Conservation (phyloP, 1,140 invertebrate species). For the Anthonomus grandis region DNA sequence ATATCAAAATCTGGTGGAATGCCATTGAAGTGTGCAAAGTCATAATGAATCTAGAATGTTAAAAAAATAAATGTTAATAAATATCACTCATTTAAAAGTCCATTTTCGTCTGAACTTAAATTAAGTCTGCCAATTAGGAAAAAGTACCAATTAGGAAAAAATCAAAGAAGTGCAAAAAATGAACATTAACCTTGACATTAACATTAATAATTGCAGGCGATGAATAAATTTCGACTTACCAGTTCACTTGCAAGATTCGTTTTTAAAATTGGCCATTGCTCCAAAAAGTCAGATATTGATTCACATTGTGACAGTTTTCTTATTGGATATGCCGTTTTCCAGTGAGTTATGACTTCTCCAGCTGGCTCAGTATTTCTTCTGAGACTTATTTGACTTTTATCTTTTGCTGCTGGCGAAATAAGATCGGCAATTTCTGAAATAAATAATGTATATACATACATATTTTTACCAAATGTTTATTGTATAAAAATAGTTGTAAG, state of each 20-base stretch:
- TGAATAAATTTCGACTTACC: slow-evolving; percentile 6
- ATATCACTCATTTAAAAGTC: background rate
- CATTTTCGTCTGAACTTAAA: no score
- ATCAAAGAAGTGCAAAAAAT: no score
- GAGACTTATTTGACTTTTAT: no score
- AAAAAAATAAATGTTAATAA: no score
- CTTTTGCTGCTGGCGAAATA: slow-evolving; percentile 1
- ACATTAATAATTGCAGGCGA: no score
- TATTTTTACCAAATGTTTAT: background rate
- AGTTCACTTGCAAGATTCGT: slow-evolving; percentile 1
- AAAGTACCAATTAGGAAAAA: no score
- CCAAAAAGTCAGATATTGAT: slow-evolving; percentile 1
- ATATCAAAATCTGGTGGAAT: background rate
- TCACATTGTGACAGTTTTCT: slow-evolving; percentile 3
- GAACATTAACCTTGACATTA: no score
- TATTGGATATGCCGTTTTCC: slow-evolving; percentile 2
- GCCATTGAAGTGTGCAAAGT: background rate
- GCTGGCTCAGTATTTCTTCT: slow-evolving; percentile 3
- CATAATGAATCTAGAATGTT: background rate
- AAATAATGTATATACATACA: background rate
- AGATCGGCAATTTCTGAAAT: background rate
- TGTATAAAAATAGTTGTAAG: background rate
- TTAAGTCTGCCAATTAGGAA: no score
- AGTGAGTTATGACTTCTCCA: background rate
- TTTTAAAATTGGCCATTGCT: slow-evolving; percentile 2